Conservation (phyloP, 2,888 invertebrate genomes). For the Cacoxenus indagator region DNA sequence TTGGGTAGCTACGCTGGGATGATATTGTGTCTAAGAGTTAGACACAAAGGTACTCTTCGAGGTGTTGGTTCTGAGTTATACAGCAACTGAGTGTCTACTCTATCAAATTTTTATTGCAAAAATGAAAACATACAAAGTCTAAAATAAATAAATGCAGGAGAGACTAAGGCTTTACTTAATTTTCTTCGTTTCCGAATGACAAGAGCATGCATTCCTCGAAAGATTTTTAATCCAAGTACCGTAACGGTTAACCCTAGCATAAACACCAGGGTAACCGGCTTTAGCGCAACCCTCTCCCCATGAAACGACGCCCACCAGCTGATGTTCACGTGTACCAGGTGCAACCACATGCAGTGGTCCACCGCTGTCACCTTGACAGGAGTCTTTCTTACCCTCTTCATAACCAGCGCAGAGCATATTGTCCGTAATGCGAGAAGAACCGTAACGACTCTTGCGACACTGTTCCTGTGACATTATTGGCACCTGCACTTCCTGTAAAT, state of each 20-base stretch:
- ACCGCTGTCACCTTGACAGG: slow-evolving; percentile 70
- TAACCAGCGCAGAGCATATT: slow-evolving; percentile 69
- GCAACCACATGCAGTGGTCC: slow-evolving; percentile 67
- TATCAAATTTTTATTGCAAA: neutral
- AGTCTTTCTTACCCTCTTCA: slow-evolving; percentile 67
- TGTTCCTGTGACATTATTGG: slow-evolving; percentile 78
- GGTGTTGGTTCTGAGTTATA: no score
- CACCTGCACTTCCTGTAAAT: slow-evolving; percentile 84
- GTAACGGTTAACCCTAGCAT: slow-evolving; percentile 84
- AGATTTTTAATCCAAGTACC: slow-evolving; percentile 78
- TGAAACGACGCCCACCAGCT: slow-evolving; percentile 79
- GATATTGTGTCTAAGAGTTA: neutral
- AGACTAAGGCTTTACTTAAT: slow-evolving; percentile 57
- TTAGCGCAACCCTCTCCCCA: slow-evolving; percentile 71
- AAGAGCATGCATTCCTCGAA: slow-evolving; percentile 79
- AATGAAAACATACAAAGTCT: neutral
- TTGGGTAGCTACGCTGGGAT: neutral
- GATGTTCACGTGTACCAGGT: slow-evolving; percentile 56
- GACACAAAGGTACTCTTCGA: no score
- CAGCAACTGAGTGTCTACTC: no score
- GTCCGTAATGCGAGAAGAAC: slow-evolving; percentile 66
- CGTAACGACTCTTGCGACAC: slow-evolving; percentile 66
- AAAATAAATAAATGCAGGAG: slow-evolving; percentile 12
- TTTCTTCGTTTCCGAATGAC: slow-evolving; percentile 71
- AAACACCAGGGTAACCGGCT: slow-evolving; percentile 84